phyloP scores from a whole-genome alignment of 2,797 vertebrate genomes.

The Agapornis canus region DNA sequence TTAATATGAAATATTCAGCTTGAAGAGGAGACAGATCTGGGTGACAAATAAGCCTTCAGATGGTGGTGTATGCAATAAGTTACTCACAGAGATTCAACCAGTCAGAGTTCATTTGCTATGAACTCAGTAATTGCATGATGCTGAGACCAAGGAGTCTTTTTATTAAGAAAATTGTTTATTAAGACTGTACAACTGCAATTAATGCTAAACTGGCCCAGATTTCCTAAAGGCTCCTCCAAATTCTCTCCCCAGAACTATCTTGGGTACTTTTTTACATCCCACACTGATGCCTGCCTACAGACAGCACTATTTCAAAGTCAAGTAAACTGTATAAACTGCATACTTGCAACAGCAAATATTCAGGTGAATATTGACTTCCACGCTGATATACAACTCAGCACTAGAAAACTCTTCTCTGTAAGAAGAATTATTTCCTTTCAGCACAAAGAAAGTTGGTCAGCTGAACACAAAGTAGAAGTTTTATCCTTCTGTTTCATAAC shows the following conservation, averaged over 20 bases:
- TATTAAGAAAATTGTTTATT: not conserved
- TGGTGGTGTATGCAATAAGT: fast-evolving
- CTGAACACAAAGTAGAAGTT: not conserved
- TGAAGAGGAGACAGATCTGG: not conserved
- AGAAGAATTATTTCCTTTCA: not conserved
- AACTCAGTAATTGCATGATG: not conserved
- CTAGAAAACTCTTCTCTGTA: not conserved
- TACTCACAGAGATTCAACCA: not conserved
- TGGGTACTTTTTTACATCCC: not conserved
- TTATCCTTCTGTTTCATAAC: not conserved
- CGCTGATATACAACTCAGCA: not conserved
- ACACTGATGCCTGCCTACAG: not conserved
- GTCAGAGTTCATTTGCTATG: not conserved
- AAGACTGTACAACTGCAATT: not conserved
- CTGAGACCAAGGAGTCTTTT: not conserved
- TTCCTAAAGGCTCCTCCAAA: not conserved
- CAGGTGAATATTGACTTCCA: not conserved
- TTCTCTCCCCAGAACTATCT: not conserved
- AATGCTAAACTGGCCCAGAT: not conserved
- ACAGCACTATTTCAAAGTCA: not conserved
- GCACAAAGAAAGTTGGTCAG: fast-evolving
- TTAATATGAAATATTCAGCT: fast-evolving
- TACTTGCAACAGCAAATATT: not conserved
- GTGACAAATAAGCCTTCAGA: not conserved
- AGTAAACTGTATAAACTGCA: not conserved